Conservation (phyloP, 2,113 vertebrate species). For the Athene noctua region DNA sequence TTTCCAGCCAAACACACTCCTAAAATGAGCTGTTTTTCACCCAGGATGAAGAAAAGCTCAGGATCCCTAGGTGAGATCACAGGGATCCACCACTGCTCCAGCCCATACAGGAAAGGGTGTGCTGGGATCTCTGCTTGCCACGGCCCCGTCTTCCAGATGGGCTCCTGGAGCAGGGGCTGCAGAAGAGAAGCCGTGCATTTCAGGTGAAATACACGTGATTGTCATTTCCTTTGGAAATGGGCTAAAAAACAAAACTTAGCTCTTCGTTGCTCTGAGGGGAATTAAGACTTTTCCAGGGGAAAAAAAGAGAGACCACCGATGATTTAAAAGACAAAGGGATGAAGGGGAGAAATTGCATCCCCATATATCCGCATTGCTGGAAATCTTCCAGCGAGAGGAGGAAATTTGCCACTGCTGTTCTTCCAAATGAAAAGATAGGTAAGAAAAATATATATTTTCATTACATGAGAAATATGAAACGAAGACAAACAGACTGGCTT, state of each 20-base stretch:
- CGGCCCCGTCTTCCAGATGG: neutral
- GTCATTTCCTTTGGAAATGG: neutral
- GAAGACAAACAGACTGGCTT: neutral
- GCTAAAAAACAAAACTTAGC: neutral
- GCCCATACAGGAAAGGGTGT: neutral
- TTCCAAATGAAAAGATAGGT: neutral
- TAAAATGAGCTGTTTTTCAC: neutral
- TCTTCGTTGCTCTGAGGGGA: neutral
- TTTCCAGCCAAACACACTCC: neutral
- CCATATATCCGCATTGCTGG: neutral
- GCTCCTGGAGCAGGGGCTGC: neutral
- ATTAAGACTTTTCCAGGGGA: neutral
- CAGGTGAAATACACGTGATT: neutral
- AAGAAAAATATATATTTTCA: neutral
- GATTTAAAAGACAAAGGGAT: neutral
- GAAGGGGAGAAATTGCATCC: neutral
- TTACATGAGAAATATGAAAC: neutral
- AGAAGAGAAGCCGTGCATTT: neutral
- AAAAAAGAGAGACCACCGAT: neutral
- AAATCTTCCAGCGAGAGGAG: neutral
- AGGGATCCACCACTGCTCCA: neutral
- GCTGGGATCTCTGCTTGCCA: neutral
- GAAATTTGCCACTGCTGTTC: neutral
- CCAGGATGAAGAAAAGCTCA: neutral
- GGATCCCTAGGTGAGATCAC: neutral